Evolutionary conservation across 1,140 invertebrate genomes (phyloP).

Genomic region (Melipona quadrifasciata): DNA sequence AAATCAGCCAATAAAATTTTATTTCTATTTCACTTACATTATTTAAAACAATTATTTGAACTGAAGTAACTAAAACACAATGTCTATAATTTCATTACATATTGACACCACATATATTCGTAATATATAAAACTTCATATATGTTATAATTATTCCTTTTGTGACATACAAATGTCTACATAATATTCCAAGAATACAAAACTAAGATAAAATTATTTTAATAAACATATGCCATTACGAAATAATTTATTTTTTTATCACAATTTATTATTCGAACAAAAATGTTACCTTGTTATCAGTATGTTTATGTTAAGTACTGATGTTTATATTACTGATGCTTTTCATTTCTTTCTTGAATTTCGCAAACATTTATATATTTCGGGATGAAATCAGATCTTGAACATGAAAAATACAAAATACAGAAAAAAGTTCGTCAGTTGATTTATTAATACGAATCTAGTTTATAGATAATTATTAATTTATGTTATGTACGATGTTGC

Average conservation of each 20-base stretch:
- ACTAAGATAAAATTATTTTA: background rate
- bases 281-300: too few species aligned
- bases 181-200: background rate
- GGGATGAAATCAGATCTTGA: background rate
- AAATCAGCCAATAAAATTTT: background rate
- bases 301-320: background rate
- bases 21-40: too few species aligned
- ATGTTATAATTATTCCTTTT: too few species aligned
- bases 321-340: background rate
- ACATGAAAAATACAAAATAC: background rate
- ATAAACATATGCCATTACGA: too few species aligned
- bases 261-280: too few species aligned
- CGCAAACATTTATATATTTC: background rate
- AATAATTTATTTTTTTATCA: too few species aligned
- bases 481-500: too few species aligned
- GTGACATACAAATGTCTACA: too few species aligned
- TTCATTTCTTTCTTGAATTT: background rate
- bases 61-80: background rate
- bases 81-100: background rate
- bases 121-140: too few species aligned
- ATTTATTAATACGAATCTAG: too few species aligned
- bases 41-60: background rate
- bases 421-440: background rate
- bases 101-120: background rate
- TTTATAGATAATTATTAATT: too few species aligned